Conservation (phyloP, 2,888 invertebrate species). For the Drosophila fulvimacula region DNA sequence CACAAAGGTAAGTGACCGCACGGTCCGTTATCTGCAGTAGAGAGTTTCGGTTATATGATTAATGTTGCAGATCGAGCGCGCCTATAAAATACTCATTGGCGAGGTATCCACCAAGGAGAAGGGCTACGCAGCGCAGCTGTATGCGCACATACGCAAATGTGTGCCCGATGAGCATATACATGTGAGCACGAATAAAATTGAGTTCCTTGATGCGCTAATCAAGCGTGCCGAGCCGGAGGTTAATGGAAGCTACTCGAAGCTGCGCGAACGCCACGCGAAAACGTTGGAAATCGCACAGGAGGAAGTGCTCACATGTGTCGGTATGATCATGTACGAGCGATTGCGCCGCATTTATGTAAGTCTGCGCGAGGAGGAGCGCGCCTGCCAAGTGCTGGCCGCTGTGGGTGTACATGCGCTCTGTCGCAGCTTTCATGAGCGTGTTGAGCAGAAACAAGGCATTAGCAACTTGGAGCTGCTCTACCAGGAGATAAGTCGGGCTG, state of each 20-base stretch:
- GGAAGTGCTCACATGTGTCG: constrained; percentile 97
- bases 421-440: constrained; percentile 95
- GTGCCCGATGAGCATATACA: constrained; percentile 94
- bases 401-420: constrained; percentile 94
- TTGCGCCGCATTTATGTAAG: constrained; percentile 94
- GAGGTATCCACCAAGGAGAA: constrained; percentile 95
- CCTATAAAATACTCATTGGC: constrained; percentile 94
- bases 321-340: constrained; percentile 96
- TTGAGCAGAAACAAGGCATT: constrained; percentile 94
- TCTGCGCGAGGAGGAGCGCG: constrained; percentile 95
- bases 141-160: constrained; percentile 94
- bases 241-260: constrained; percentile 88
- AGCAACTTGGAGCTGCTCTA: constrained; percentile 95
- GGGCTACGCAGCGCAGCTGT: constrained; percentile 94
- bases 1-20: constrained; percentile 89
- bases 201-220: constrained; percentile 94
- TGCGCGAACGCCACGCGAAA: constrained; percentile 96
- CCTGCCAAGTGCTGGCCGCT: constrained; percentile 96
- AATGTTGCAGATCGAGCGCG: constrained; percentile 87
- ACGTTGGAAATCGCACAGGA: constrained; percentile 98
- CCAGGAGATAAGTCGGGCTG: constrained; percentile 94
- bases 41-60: neutral
- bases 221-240: constrained; percentile 96
- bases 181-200: constrained; percentile 92
- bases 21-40: constrained; percentile 21